Evolutionary conservation across 2,888 invertebrate genomes (phyloP), one percentile per base, ranked within the genome.

Genomic region (Hydraecia micacea): DNA sequence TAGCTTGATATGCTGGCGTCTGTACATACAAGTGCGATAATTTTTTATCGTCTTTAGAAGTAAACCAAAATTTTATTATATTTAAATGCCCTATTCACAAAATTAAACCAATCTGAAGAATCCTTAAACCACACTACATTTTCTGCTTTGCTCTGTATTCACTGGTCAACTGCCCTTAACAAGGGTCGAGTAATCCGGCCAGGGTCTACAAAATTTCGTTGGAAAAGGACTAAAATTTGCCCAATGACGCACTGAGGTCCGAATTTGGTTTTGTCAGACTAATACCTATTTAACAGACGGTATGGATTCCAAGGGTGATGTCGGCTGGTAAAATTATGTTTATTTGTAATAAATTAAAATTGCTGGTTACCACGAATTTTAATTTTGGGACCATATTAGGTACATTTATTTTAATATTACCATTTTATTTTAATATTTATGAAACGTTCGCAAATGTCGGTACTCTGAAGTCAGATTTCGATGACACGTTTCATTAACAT

Each of bases 171-270:
- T 62, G 36, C 8, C 81, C n/a, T 74, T 80, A 86, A 73, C 68
- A 80, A 87, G 75, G 85, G 86, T 85, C 73, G 60, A 69, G 58
- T 85, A 85, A 87, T 84, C 79, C 73, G 75, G 55, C 55, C 69
- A 74, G 21, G 77, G 76, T 28, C 58, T 66, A 75, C 82, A 73
- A 81, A 82, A 83, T 85, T 80, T 79, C 58, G 52, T 68, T 75
- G 65, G 39, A 80, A 86, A 84, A 83, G 84, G 83, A 81, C 75
- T 73, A 55, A 84, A 77, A 83, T 87, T 84, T 73, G 18, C 25
- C 66, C 77, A 83, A 79, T 86, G 68, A 75, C 66, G 58, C 39
- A 70, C 28, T 62, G 73, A 78, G 76, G 68, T 79, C 66, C 55
- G 52, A 74, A 73, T 86, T 83, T 11, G 68, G 69, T 79, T 83